phyloP scores from a whole-genome alignment of 1,140 invertebrate species.

The Drosophila ambigua region DNA sequence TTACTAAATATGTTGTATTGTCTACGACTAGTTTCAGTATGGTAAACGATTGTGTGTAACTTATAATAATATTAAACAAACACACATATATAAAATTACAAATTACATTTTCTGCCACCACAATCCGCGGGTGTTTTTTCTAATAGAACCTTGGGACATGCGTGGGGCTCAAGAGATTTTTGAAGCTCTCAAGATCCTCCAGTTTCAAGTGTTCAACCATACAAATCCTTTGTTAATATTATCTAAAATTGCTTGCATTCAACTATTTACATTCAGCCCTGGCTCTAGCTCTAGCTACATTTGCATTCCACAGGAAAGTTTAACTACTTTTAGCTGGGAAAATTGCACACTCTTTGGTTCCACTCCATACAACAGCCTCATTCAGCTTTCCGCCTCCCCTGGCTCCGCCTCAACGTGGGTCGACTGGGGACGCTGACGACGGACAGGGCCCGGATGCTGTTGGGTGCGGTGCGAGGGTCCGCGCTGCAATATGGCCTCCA shows the following conservation, averaged over 20 bases:
- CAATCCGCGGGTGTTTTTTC: too few species aligned
- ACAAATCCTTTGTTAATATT: constrained; percentile 41
- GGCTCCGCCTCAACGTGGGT: constrained; percentile 45
- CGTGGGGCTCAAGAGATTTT: too few species aligned
- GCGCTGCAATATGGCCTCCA: constrained; percentile 78
- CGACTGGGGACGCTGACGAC: constrained; percentile 66
- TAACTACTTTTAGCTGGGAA: constrained; percentile 29
- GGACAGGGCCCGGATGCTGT: constrained; percentile 56
- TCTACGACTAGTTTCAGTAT: too few species aligned
- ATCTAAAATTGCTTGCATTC: constrained; percentile 60
- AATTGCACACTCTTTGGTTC: constrained; percentile 46
- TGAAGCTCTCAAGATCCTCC: too few species aligned
- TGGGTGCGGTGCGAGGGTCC: constrained; percentile 79
- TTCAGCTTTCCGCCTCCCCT: constrained; percentile 44
- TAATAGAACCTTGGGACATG: too few species aligned
- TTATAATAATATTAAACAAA: too few species aligned
- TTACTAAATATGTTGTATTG: too few species aligned
- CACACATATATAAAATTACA: too few species aligned
- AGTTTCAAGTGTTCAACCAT: not conserved
- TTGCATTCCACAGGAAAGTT: constrained; percentile 41
- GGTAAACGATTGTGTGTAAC: too few species aligned
- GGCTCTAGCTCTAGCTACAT: constrained; percentile 8
- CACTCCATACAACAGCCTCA: constrained; percentile 19
- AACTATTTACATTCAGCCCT: constrained; percentile 40
- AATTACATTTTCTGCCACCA: too few species aligned